Conservation (phyloP, 2,888 invertebrate species). For the Mongoloraphidia duomilia region DNA sequence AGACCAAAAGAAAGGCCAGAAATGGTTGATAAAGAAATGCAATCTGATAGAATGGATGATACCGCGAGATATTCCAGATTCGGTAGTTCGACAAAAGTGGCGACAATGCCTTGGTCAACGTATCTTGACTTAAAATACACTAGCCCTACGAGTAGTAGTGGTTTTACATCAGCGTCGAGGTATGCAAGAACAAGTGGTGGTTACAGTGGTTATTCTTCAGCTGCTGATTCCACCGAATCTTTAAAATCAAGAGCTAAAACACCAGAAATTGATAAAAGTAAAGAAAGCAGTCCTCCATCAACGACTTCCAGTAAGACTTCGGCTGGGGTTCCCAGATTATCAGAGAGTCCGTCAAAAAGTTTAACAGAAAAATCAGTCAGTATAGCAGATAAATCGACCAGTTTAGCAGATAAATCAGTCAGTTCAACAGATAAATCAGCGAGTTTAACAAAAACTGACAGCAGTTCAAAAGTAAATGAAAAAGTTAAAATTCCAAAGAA, state of each 20-base stretch:
- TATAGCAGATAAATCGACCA: background rate
- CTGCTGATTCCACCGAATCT: no score
- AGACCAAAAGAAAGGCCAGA: constrained; percentile 39
- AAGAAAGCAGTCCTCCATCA: no score
- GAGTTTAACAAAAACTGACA: constrained; percentile 2
- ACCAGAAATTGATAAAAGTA: background rate
- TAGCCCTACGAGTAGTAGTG: constrained; percentile 22
- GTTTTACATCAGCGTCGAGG: background rate
- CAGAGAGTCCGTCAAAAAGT: no score
- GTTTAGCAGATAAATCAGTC: constrained; percentile 3
- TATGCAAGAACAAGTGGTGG: background rate
- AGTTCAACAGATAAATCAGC: background rate
- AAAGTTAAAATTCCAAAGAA: constrained; percentile 15
- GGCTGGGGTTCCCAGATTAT: background rate
- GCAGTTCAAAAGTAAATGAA: background rate
- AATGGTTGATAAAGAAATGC: constrained; percentile 55
- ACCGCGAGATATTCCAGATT: constrained; percentile 50
- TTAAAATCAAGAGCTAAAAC: background rate
- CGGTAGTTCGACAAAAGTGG: constrained; percentile 34
- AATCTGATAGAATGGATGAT: constrained; percentile 58
- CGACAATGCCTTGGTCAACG: constrained; percentile 47
- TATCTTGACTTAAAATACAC: constrained; percentile 38
- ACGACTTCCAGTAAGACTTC: no score
- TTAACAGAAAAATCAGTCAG: constrained; percentile 4
- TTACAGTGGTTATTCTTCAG: no score